Evolutionary conservation across 1,140 invertebrate species (phyloP), one percentile per base, ranked within the genome.

Genomic region (Semibalanus balanoides): DNA sequence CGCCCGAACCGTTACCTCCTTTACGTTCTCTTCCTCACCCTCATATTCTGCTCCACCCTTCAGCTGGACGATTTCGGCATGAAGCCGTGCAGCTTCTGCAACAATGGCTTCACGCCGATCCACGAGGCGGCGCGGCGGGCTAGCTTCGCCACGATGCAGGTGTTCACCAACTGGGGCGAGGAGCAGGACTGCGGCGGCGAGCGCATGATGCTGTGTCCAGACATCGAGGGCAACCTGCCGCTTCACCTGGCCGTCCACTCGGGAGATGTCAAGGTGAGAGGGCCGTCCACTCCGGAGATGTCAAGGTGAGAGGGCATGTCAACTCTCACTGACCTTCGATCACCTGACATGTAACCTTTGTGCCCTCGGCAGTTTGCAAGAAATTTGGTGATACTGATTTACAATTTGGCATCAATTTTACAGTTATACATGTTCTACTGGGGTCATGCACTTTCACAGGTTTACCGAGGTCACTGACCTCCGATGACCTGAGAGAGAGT

Each of bases 51-150:
- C n/a, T n/a, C n/a, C n/a, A n/a, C n/a, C n/a, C n/a, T n/a, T 90
- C 80, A 72, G 70, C 70, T 72, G n/a, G 29, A 30, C n/a, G 70
- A 72, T 1, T 72, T 72, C 19, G 70, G 70, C n/a, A 28, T 72
- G 70, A 76, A 76, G 69, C 89, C 89, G 30, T 87, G 89, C 79
- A 87, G 86, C 77, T 87, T 89, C 0, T 93, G 92, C 84, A 90
- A 92, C 82, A 92, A 93, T 84, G 93, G 93, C 22, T 94, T 92
- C 83, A 94, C 93, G 83, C 91, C 93, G 1, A 94, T 95, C 77
- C 93, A 95, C 82, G 89, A 93, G 79, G 93, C 93, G 7, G 92
- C 93, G 14, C 93, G 93, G 82, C 92, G 93, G 82, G 92, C 92
- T 69, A 92, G 92, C 19, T 92, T 92, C 0, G 88, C 88, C 79